A percentile compares a stretch with the other conserved stretches of the same genome.
These are phyloP conservation scores for Drosophila carrolli DNA, from an alignment of 1,140 invertebrate species.

Conservation along the genomic window DNA sequence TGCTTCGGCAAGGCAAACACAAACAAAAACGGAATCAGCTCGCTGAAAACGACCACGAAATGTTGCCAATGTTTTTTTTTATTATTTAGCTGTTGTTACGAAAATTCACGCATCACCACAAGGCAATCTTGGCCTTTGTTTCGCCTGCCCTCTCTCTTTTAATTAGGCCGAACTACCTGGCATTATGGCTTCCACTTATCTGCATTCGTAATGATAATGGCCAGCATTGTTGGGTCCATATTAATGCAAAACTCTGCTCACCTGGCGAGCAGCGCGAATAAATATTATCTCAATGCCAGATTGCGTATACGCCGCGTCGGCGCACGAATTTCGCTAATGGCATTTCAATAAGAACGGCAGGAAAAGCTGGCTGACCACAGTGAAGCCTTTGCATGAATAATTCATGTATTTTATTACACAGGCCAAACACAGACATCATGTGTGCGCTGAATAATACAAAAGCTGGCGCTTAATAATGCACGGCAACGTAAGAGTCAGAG, in stretches of 20 bases:
- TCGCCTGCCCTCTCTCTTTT: conserved; percentile 23
- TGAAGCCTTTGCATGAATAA: conserved; percentile 62
- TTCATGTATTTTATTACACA: conserved; percentile 61
- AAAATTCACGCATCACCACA: conserved; percentile 48
- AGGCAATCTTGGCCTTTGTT: conserved; percentile 40
- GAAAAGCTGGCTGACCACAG: conserved; percentile 59
- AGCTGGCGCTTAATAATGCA: conserved; percentile 49
- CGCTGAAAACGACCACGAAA: conserved; percentile 26
- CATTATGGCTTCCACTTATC: conserved; percentile 38
- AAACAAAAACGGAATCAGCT: conserved; percentile 42
- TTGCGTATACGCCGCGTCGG: conserved; percentile 70
- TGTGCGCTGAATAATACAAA: conserved; percentile 50
- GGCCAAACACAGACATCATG: conserved; percentile 33
- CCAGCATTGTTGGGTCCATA: conserved; percentile 59
- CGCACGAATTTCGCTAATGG: conserved; percentile 63
- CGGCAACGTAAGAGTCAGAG: conserved; percentile 5
- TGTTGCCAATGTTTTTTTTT: conserved; percentile 42
- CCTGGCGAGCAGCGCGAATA: conserved; percentile 5
- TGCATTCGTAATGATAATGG: conserved; percentile 46
- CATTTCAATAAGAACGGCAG: conserved; percentile 66
- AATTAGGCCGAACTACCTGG: conserved; percentile 57
- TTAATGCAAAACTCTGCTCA: conserved; percentile 59
- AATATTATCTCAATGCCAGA: conserved; percentile 53
- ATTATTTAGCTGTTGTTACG: neutral
- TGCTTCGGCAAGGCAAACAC: conserved; percentile 31